Evolutionary conservation across 2,888 invertebrate species (phyloP).

Genomic region (Melinopterus prodromus): DNA sequence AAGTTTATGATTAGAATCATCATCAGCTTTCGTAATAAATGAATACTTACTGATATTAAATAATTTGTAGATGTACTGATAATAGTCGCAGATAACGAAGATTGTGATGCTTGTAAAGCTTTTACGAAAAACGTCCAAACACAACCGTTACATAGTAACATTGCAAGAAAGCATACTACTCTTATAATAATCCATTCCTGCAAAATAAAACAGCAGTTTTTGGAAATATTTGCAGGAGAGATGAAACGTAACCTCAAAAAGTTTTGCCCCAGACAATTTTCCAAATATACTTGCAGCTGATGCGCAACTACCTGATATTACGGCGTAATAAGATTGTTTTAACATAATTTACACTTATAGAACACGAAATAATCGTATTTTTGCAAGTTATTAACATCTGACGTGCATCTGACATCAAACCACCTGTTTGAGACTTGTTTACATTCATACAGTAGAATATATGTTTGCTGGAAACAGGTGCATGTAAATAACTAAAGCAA

Average conservation of each 20-base stretch:
- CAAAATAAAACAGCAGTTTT: conserved; percentile 43
- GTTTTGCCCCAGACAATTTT: conserved; percentile 67
- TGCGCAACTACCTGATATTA: conserved; percentile 69
- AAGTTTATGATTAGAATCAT: conserved; percentile 28
- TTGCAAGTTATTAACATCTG: background rate
- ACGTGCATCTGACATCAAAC: background rate
- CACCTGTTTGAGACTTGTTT: background rate
- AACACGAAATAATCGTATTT: conserved; percentile 17
- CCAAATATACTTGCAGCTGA: conserved; percentile 71
- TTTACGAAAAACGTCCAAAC: conserved; percentile 71
- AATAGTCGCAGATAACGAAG: conserved; percentile 70
- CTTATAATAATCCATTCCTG: conserved; percentile 54
- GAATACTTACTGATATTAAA: conserved; percentile 66
- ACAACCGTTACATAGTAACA: conserved; percentile 69
- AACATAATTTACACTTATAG: background rate
- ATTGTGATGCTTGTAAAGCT: conserved; percentile 67
- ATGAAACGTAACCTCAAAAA: conserved; percentile 49
- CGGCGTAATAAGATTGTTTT: conserved; percentile 58
- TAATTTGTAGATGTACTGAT: conserved; percentile 71
- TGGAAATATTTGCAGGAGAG: conserved; percentile 43
- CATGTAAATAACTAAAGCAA: background rate
- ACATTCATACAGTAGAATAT: background rate
- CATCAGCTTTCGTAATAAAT: background rate
- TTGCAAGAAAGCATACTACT: conserved; percentile 59
- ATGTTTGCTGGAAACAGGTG: background rate